phyloP scores from a whole-genome alignment of 2,888 invertebrate species.

The Tetrapedia diversipes region DNA sequence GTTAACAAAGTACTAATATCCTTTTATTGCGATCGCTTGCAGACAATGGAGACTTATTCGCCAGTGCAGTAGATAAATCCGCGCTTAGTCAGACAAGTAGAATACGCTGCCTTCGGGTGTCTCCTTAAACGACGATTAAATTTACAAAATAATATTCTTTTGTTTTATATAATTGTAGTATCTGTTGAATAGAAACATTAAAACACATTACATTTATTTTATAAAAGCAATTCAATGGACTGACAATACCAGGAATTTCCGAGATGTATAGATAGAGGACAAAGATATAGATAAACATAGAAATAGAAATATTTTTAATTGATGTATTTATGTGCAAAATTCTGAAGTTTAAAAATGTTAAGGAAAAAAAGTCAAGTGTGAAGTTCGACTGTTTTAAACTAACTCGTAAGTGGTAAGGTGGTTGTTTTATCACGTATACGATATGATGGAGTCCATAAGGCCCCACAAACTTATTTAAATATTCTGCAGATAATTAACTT shows the following conservation, averaged over 20 bases:
- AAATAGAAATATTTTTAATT: constrained; percentile 10
- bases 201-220: background rate
- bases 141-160: background rate
- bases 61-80: constrained; percentile 39
- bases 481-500: too few relatives aligned
- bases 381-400: too few relatives aligned
- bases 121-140: constrained; percentile 5
- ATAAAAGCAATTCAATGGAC: background rate
- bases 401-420: too few relatives aligned
- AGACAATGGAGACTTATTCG: background rate
- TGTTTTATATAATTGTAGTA: too few relatives aligned
- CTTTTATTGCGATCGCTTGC: background rate
- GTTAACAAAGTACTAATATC: background rate
- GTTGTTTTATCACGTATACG: too few relatives aligned
- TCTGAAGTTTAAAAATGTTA: background rate
- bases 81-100: constrained; percentile 33
- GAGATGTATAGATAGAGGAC: too few relatives aligned
- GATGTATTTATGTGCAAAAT: background rate
- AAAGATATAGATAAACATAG: background rate
- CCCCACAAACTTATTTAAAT: too few relatives aligned
- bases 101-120: background rate
- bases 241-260: too few relatives aligned
- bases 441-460: too few relatives aligned
- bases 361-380: too few relatives aligned
- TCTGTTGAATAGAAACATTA: too few relatives aligned